phyloP scores from a whole-genome alignment of 2,888 invertebrate species.

The Macrosiphum euphorbiae region DNA sequence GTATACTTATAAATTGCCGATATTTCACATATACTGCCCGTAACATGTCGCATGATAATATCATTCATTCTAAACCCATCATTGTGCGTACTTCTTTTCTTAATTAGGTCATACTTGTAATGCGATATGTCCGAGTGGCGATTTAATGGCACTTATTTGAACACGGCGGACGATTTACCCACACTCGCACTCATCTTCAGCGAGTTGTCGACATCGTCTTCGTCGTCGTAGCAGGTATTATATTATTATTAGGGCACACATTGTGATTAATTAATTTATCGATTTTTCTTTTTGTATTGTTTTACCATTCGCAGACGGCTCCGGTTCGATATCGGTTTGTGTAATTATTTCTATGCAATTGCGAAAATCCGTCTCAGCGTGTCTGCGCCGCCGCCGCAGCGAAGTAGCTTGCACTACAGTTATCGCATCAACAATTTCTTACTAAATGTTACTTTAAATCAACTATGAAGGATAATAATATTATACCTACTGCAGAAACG shows the following conservation, averaged over 20 bases:
- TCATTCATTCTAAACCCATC: neutral
- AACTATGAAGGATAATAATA: constrained; percentile 48
- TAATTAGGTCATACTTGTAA: neutral
- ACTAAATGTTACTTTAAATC: constrained; percentile 58
- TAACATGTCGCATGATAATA: neutral
- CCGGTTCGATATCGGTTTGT: neutral
- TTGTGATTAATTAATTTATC: neutral
- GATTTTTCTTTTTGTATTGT: neutral
- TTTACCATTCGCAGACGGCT: neutral
- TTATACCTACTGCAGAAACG: constrained; percentile 1
- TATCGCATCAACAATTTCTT: constrained; percentile 55
- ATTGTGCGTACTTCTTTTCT: neutral
- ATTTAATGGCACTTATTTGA: neutral
- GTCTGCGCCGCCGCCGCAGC: too few species aligned
- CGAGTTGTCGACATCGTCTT: neutral
- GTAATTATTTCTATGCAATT: constrained; percentile 25
- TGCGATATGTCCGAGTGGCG: neutral
- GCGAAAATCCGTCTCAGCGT: neutral
- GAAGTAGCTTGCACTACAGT: neutral
- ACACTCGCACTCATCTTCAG: neutral
- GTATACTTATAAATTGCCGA: too few species aligned
- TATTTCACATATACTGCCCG: neutral
- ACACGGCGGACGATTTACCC: neutral
- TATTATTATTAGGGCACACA: too few species aligned
- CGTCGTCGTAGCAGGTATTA: neutral